These are phyloP conservation scores for Netelia virgata DNA, from an alignment of 2,888 invertebrate genomes.

Conservation along the genomic window DNA sequence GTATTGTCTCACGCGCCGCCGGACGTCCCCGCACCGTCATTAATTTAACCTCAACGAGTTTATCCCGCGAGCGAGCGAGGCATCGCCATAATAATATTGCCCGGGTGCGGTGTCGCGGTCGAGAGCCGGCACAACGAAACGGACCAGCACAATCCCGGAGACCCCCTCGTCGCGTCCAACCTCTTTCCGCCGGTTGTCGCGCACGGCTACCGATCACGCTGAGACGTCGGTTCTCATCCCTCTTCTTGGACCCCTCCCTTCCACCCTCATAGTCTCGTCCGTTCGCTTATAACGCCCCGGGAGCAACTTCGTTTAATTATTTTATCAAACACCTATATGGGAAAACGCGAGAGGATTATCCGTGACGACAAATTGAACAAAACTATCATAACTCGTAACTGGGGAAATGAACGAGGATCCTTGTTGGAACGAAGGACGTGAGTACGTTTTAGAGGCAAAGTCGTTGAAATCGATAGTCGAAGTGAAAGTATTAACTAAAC, in stretches of 20 bases:
- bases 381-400: neutral
- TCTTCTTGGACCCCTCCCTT: neutral
- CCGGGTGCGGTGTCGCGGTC: conserved; percentile 49
- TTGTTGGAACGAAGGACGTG: neutral
- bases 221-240: conserved; percentile 41
- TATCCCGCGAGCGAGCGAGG: conserved; percentile 68
- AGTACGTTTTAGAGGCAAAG: too few species aligned
- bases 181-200: conserved; percentile 31
- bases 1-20: conserved; percentile 79
- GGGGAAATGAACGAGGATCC: neutral
- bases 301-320: conserved; percentile 13
- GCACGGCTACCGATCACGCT: conserved; percentile 49
- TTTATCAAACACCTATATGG: conserved; percentile 1
- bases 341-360: neutral
- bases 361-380: neutral
- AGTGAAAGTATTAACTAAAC: neutral
- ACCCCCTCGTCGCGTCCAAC: conserved; percentile 31
- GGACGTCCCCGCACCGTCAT: conserved; percentile 76
- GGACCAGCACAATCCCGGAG: conserved; percentile 30
- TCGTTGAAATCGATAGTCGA: too few species aligned
- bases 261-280: conserved; percentile 14
- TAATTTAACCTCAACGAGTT: conserved; percentile 78
- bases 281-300: conserved; percentile 7
- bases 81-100: conserved; percentile 73
- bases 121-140: conserved; percentile 28